Evolutionary conservation across 1,140 invertebrate genomes (phyloP).

Genomic region (Drosophila saltans): DNA sequence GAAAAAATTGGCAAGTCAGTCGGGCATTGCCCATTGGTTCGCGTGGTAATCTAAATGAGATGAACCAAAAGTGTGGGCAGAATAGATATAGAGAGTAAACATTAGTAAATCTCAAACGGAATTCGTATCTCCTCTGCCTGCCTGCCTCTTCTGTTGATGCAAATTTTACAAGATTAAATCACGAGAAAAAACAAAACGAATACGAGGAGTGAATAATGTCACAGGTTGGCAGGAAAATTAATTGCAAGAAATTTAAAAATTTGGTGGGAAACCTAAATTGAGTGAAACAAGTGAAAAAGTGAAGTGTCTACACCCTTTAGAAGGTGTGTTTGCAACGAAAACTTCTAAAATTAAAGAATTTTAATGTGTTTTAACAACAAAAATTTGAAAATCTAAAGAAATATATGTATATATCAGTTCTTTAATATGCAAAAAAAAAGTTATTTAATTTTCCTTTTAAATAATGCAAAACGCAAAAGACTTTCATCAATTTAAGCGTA

Average conservation of each 20-base stretch:
- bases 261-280: constrained; percentile 17
- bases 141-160: not conserved
- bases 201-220: not conserved
- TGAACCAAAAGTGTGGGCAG: constrained; percentile 22
- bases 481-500: constrained; percentile 21
- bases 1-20: constrained; percentile 58
- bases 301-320: not conserved
- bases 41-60: constrained; percentile 24
- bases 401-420: not conserved
- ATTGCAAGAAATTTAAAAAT: constrained; percentile 31
- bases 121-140: not conserved
- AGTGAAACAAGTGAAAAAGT: not conserved
- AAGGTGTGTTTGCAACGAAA: not conserved
- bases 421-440: not conserved
- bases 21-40: constrained; percentile 39
- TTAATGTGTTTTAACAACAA: too few species aligned
- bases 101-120: not conserved
- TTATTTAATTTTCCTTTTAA: not conserved
- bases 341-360: too few species aligned
- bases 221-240: constrained; percentile 47
- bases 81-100: not conserved
- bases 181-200: not conserved
- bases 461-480: not conserved
- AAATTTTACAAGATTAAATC: too few species aligned
- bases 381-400: not conserved